A percentile compares a stretch with the other conserved stretches of the same genome.
phyloP scores from a whole-genome alignment of 2,113 vertebrate species.

The Eulacestoma nigropectus region DNA sequence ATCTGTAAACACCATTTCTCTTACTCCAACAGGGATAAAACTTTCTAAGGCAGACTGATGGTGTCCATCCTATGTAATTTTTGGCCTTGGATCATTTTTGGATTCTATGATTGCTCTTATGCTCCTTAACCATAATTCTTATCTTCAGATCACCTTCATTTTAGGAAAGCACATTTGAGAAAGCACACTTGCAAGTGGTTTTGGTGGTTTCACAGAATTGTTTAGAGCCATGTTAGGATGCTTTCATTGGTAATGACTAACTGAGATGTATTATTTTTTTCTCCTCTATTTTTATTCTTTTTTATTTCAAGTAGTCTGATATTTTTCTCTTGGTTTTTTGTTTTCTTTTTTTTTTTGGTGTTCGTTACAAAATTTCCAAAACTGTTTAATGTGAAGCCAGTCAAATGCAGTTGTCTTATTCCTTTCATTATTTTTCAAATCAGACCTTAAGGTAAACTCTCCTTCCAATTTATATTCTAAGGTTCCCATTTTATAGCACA shows the following conservation, averaged over 20 bases:
- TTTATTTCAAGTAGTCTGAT: not conserved
- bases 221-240: not conserved
- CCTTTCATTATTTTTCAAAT: not conserved
- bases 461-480: not conserved
- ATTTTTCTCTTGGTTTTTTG: not conserved
- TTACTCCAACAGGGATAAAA: not conserved
- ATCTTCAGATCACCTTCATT: not conserved
- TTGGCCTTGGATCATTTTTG: not conserved
- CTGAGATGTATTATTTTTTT: not conserved
- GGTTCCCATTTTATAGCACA: not conserved
- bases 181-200: fast-evolving
- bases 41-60: not conserved
- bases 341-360: too few relatives aligned
- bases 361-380: not conserved
- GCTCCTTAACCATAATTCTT: not conserved
- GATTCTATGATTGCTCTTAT: not conserved
- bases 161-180: not conserved
- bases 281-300: not conserved
- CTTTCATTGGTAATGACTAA: not conserved
- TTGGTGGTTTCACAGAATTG: not conserved
- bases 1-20: not conserved
- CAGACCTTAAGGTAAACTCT: not conserved
- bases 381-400: not conserved
- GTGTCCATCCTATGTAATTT: not conserved
- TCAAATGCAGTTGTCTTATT: not conserved